These are phyloP conservation scores for Dryomyza anilis DNA, from an alignment of 2,888 invertebrate species.

Conservation along the genomic window DNA sequence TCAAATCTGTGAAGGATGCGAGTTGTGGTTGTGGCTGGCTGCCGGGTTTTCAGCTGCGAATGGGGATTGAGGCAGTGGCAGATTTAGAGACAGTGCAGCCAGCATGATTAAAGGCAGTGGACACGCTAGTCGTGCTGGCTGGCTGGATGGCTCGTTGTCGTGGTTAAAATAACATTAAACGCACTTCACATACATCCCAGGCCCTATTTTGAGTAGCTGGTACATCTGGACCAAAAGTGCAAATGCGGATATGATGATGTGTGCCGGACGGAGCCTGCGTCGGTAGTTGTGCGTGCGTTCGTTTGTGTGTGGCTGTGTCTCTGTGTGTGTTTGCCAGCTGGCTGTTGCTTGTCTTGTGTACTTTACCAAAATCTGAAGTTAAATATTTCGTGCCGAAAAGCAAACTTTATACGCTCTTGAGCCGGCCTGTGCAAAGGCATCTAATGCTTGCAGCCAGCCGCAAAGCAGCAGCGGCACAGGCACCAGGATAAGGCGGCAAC, in stretches of 20 bases:
- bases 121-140: background rate
- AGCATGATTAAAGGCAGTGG: background rate
- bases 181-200: background rate
- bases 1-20: background rate
- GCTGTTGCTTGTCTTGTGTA: slow-evolving; percentile 22
- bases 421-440: slow-evolving; percentile 15
- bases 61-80: no score
- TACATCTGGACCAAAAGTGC: background rate
- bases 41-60: no score
- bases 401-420: slow-evolving; percentile 43
- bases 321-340: slow-evolving; percentile 9
- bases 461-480: slow-evolving; percentile 7
- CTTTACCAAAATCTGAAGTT: slow-evolving; percentile 51
- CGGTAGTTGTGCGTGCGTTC: background rate
- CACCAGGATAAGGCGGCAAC: background rate
- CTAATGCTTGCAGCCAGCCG: background rate
- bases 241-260: background rate
- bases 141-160: background rate
- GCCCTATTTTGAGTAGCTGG: background rate
- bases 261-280: background rate
- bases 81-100: no score
- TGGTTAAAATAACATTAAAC: slow-evolving; percentile 15
- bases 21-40: no score
- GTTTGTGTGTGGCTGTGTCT: background rate
- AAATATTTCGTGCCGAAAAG: slow-evolving; percentile 48